Evolutionary conservation across 2,797 vertebrate species (phyloP).

Genomic region (Spatula clypeata): DNA sequence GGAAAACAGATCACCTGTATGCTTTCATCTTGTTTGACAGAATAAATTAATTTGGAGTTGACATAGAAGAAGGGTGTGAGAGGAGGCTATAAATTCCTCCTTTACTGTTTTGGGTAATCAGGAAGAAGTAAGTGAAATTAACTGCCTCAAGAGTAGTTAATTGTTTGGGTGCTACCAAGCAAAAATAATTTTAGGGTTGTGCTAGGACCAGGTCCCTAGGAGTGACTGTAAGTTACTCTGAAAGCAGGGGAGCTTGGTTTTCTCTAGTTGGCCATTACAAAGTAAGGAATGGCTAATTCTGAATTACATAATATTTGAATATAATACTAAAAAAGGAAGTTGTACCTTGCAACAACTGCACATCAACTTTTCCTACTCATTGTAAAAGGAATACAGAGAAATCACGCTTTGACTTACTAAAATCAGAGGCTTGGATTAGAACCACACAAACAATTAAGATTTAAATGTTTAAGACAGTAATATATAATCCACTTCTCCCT

Average conservation of each 20-base stretch:
- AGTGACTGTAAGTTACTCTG: not conserved
- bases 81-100: not conserved
- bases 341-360: not conserved
- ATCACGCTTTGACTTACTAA: not conserved
- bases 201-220: not conserved
- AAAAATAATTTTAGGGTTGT: not conserved
- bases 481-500: not conserved
- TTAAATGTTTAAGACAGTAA: too few relatives aligned
- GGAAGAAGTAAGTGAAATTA: not conserved
- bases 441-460: not conserved
- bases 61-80: not conserved
- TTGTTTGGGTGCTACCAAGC: not conserved
- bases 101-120: not conserved
- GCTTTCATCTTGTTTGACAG: not conserved
- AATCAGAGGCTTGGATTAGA: not conserved
- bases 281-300: not conserved
- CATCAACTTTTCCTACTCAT: accelerated
- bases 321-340: not conserved
- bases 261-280: not conserved
- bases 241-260: not conserved
- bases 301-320: not conserved
- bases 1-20: not conserved
- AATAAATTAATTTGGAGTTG: not conserved
- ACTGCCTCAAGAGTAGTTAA: not conserved
- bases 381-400: not conserved